These are phyloP conservation scores for Nipponacmea schrenckii DNA, from an alignment of 2,888 invertebrate species.

Conservation along the genomic window DNA sequence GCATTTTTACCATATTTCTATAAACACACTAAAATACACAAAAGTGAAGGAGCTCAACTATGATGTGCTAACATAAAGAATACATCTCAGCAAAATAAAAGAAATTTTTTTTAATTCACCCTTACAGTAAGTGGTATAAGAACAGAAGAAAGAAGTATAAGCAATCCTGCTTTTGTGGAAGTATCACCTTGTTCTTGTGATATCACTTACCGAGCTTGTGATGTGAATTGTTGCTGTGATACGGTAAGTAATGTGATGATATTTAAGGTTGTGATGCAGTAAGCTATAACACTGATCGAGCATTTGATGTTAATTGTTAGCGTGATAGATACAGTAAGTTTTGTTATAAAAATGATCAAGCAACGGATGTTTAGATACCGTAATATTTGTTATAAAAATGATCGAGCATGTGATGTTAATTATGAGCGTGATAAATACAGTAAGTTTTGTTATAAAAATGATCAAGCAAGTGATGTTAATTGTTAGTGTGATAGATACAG, in stretches of 20 bases:
- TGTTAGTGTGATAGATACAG: constrained; percentile 59
- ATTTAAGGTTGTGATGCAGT: not conserved
- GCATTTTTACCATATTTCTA: no score
- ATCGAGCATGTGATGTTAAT: no score
- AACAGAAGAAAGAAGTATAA: constrained; percentile 35
- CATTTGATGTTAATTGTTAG: constrained; percentile 61
- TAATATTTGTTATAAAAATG: no score
- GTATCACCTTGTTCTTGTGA: constrained; percentile 65
- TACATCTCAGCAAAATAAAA: no score
- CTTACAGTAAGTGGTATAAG: constrained; percentile 31
- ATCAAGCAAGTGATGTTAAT: constrained; percentile 51
- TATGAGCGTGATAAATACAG: no score
- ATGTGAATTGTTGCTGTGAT: constrained; percentile 64
- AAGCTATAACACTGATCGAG: constrained; percentile 42
- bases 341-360: no score
- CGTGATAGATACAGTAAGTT: constrained; percentile 60
- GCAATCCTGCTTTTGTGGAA: constrained; percentile 61
- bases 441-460: constrained; percentile 53
- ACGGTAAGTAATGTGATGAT: constrained; percentile 37
- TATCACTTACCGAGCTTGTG: constrained; percentile 52
- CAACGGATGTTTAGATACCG: no score
- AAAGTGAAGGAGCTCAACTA: no score
- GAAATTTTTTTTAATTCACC: no score
- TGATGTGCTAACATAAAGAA: no score
- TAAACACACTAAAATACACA: no score